Evolutionary conservation across 1,140 invertebrate species (phyloP).

Genomic region (Nasonia giraulti): DNA sequence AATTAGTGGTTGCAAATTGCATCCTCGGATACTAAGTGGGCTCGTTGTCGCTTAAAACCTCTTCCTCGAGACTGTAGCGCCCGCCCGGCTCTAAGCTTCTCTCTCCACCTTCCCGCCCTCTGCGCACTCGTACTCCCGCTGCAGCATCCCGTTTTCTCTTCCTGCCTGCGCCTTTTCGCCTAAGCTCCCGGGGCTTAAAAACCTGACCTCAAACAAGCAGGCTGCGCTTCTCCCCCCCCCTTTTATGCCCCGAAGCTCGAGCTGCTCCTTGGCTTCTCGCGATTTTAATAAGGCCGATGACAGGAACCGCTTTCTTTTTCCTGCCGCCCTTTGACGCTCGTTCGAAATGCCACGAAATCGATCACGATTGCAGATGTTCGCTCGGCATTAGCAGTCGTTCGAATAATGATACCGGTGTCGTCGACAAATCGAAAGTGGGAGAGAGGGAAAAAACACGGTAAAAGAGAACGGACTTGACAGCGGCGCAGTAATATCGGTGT

Average conservation of each 20-base stretch:
- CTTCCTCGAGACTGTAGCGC: conserved; percentile 52
- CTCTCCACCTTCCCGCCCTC: not conserved
- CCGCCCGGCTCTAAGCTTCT: conserved; percentile 52
- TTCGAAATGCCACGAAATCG: too few relatives aligned
- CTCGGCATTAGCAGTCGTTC: not conserved
- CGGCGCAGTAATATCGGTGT: not conserved
- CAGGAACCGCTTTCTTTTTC: not conserved
- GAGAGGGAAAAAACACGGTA: not conserved
- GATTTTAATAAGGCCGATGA: conserved; percentile 38
- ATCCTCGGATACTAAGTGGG: conserved; percentile 57
- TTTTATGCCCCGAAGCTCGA: not conserved
- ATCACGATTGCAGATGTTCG: not conserved
- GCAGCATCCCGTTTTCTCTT: not conserved
- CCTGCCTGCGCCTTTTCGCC: conserved; percentile 35
- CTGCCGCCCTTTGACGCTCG: not conserved
- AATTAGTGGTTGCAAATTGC: conserved; percentile 62
- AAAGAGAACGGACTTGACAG: not conserved
- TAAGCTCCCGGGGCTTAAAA: conserved; percentile 59
- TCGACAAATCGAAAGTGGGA: not conserved
- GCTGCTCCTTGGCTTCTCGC: not conserved
- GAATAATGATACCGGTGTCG: not conserved
- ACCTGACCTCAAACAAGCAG: conserved; percentile 58
- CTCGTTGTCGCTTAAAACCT: conserved; percentile 60
- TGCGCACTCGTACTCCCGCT: not conserved
- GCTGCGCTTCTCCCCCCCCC: not conserved